A percentile compares a stretch with the other conserved stretches of the same genome.
Conservation (phyloP, 2,797 vertebrate genomes). For the Semotilus atromaculatus region DNA sequence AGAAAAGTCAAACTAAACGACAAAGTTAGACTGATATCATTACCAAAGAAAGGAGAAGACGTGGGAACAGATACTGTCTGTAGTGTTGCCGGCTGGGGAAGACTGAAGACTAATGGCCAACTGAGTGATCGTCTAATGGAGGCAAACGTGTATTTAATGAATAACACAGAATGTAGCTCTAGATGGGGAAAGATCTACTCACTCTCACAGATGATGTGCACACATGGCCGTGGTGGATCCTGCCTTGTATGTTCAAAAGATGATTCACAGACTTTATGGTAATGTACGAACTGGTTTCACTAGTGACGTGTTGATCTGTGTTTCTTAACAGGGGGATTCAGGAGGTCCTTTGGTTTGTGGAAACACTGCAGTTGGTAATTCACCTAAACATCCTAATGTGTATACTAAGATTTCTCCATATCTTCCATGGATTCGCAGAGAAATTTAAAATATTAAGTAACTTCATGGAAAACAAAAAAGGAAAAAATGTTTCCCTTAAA, state of each 20-base stretch:
- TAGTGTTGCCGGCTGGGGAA: conserved; percentile 60
- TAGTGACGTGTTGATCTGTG: neutral
- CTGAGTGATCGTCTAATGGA: neutral
- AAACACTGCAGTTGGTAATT: conserved; percentile 37
- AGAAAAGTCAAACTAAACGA: neutral
- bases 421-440: neutral
- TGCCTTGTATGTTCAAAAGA: neutral
- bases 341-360: conserved; percentile 56
- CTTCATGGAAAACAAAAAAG: too few relatives aligned
- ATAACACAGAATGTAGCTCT: neutral
- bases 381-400: conserved; percentile 15
- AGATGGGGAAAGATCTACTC: neutral
- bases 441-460: too few relatives aligned
- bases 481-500: too few relatives aligned
- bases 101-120: fast-evolving
- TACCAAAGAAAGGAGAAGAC: conserved; percentile 1
- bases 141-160: conserved; percentile 34
- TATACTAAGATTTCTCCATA: neutral
- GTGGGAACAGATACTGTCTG: conserved; percentile 26
- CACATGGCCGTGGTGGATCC: neutral
- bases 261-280: neutral
- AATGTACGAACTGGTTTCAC: neutral
- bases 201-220: neutral
- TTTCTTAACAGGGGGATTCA: conserved; percentile 49
- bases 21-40: neutral